These are phyloP conservation scores for Lottia scabra DNA, from an alignment of 2,888 invertebrate genomes.

Conservation along the genomic window DNA sequence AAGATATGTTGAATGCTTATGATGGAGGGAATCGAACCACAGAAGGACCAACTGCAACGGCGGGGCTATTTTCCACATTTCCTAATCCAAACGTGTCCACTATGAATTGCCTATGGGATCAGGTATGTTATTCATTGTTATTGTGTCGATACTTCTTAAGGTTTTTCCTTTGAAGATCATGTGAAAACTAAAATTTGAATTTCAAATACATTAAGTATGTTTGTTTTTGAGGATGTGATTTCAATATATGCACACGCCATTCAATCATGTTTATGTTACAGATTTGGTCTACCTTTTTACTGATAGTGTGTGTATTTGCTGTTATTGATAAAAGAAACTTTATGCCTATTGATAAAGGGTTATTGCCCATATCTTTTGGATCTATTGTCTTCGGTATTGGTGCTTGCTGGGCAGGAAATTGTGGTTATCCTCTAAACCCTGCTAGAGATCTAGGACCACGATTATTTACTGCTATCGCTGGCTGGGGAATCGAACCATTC, in stretches of 20 bases:
- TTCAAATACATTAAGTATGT: no score
- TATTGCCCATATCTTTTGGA: slow-evolving; percentile 68
- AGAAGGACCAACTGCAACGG: slow-evolving; percentile 67
- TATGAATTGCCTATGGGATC: slow-evolving; percentile 69
- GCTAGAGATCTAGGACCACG: slow-evolving; percentile 74
- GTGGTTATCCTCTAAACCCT: slow-evolving; percentile 74
- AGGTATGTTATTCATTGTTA: slow-evolving; percentile 56
- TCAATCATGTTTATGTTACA: slow-evolving; percentile 37
- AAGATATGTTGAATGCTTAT: slow-evolving; percentile 56
- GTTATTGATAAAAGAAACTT: slow-evolving; percentile 70
- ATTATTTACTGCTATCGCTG: slow-evolving; percentile 71
- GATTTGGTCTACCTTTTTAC: slow-evolving; percentile 69
- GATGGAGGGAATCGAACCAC: slow-evolving; percentile 60
- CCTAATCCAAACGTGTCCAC: slow-evolving; percentile 67
- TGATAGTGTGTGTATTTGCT: slow-evolving; percentile 69
- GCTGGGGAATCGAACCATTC: slow-evolving; percentile 70
- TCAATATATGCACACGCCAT: no score
- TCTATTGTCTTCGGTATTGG: slow-evolving; percentile 70
- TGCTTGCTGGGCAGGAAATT: slow-evolving; percentile 71
- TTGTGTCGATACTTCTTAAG: no score
- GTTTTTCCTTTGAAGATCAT: no score
- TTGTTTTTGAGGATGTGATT: no score
- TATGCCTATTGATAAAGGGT: slow-evolving; percentile 53
- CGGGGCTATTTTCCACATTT: slow-evolving; percentile 72
- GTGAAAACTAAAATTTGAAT: no score